Base-by-base conservation (phyloP, 2,888 invertebrate species). In the Ormyrus nitidulus region DNA sequence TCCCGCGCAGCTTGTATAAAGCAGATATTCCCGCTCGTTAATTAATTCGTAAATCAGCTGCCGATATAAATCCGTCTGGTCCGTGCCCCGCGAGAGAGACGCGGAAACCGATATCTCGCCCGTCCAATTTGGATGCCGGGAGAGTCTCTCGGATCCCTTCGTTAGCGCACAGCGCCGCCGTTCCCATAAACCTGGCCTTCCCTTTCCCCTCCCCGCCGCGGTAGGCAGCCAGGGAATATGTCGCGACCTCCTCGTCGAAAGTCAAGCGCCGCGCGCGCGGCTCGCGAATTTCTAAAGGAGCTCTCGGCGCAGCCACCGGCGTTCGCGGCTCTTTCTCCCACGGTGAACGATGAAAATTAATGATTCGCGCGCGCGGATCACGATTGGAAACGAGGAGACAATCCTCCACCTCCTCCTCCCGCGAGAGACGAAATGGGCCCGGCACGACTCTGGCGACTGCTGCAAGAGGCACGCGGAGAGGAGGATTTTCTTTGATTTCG, bases 171-270 rank as follows among this genome's bases (percentile, higher is more conserved):
- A 53, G 66, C 11, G 34, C 34, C 69, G 70, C 80, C 66, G 79
- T 83, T 83, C 82, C 80, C 84, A 82, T 83, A 83, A 83, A 83
- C 81, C 82, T 80, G 78, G 82, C 81, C 78, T 79, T 81, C 71
- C 9, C 51, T 19, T 19, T 19, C 34, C 59, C 9, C 6, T 6
- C 53, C 19, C 5, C 13, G 34, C 6, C 69, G 34, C 34, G 19
- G 19, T 19, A 34, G 34, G 2, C 34, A 34, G 34, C 3, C 34
- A 61, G 69, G 46, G 53, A 62, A 77, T 78, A 81, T 82, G 79
- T 81, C 82, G 83, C 82, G 83, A 84, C 83, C 83, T 83, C 80
- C 34, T 84, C 80, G 65, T 54, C 78, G 83, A 84, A 83, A 83
- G 81, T 79, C 77, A 81, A 81, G 81, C 71, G 79, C 71, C 73